Evolutionary conservation across 2,888 invertebrate genomes (phyloP).

Genomic region (Harpagoxenus sublaevis): DNA sequence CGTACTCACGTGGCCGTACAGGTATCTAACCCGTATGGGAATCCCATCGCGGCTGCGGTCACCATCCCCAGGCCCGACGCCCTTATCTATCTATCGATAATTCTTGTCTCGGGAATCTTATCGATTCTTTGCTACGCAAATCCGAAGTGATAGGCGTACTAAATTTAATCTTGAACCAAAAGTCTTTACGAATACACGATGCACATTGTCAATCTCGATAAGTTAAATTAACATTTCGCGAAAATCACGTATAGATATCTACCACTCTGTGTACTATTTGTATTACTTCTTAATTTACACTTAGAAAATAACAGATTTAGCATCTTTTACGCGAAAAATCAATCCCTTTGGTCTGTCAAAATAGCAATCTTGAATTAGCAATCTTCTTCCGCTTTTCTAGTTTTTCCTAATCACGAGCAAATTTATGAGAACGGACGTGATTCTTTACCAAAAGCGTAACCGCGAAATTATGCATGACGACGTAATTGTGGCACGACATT

Average conservation of each 20-base stretch:
- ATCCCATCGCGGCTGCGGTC: constrained; percentile 12
- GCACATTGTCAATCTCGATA: neutral
- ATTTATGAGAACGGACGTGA: neutral
- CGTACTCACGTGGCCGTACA: constrained; percentile 32
- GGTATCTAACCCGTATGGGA: constrained; percentile 1
- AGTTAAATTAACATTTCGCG: neutral
- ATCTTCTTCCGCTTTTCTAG: neutral
- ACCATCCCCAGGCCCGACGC: neutral
- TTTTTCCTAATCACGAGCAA: neutral
- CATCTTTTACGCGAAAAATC: neutral
- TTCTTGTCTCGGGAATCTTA: constrained; percentile 43
- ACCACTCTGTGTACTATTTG: neutral
- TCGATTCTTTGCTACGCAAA: constrained; percentile 47
- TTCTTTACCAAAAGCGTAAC: constrained; percentile 41
- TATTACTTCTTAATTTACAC: neutral
- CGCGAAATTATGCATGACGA: constrained; percentile 62
- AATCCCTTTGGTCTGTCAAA: neutral
- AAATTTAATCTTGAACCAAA: constrained; percentile 29
- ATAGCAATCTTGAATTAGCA: neutral
- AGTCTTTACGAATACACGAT: neutral
- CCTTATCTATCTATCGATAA: constrained; percentile 11
- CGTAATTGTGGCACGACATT: constrained; percentile 34
- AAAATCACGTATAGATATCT: neutral
- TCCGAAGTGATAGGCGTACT: constrained; percentile 22
- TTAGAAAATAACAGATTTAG: neutral